Evolutionary conservation across 2,797 vertebrate species (phyloP), one percentile per base, ranked within the genome.

Genomic region (Leptodactylus fallax): DNA sequence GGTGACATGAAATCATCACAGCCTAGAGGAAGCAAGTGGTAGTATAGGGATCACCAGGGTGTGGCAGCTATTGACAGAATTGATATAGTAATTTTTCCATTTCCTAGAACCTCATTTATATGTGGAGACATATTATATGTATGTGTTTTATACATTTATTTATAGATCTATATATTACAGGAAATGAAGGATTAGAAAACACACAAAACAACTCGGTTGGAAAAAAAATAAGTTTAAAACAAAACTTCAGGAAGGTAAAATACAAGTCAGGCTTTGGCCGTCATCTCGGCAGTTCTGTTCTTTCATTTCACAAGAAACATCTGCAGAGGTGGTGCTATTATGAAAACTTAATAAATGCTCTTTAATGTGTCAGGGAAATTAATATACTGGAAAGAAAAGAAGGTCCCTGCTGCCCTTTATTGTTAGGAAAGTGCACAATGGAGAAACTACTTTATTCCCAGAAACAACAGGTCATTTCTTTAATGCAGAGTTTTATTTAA

Each of bases 281-380:
- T 90, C 76, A 6, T 84, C 72, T 58, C 12, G 27, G 76, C 7
- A 87, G 71, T 23, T 53, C 86, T 78, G 87, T 78, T 83, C 85
- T 92, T 92, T 92, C 63, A 88, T 88, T 91, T 60, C 49, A 92
- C 87, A 85, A 90, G 91, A 83, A 94, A 92, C 78, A 90, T 58
- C 79, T 88, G 87, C 61, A 93, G 90, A 92, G 72, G 81, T 58
- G 89, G 90, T 67, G 87, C 17, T 23, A 56, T 36, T 63, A 90
- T 23, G 85, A 89, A 77, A 93, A 93, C 79, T 91, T 91, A 92
- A 67, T 90, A 92, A 92, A 90, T 93, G 88, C 16, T 80, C 67
- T 87, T 90, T 89, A 90, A 79, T 87, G 77, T 85, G 81, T 36
- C 77, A 78, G 55, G 7, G 16, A 91, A 90, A 92, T 92, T 90